Base-by-base conservation (phyloP, 2,888 invertebrate species). In the Anodontia alba region DNA sequence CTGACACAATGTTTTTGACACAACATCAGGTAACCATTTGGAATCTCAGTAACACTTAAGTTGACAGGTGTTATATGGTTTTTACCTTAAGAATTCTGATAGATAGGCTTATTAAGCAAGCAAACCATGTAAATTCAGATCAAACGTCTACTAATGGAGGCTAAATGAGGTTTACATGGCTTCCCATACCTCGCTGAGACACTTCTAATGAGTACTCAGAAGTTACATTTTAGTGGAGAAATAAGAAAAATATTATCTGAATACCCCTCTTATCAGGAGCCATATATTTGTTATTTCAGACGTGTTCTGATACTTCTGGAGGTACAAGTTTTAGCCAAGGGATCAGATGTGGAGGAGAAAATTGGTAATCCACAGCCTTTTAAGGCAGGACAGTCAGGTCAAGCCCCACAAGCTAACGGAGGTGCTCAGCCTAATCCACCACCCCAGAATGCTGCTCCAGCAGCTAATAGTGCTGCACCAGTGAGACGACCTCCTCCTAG, bases 221-320 rank as follows among this genome's bases (percentile, higher is more conserved):
- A 46, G 10, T 12, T 46, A 46, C 17, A 17, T 46, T 46, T 15
- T 8, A 20, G 17, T 20, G 2, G 17, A 46, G 8, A 20, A 20
- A 3, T 46, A 46, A 46, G 17, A 46, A 46, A 46, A 46, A 42
- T 42, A 42, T 42, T 15, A 42, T 42, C 42, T 10, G 15, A 42
- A 10, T 10, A 7, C 15, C 42, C 42, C 42, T 42, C 42, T 42
- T 42, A 42, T 42, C 42, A n/a, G n/a, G n/a, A n/a, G n/a, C n/a
- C n/a, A n/a, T 42, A 42, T 42, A 15, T 7, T 15, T 49, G 17
- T 36, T 49, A 54, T 79, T 87, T 26, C 93, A 98, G 98, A 91
- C 96, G 97, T 76, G 97, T 99, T 0, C 96, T 99, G 94, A 97
- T 99, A 7, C 96, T 99, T 73, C 94, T 98, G 81, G 97, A 97